Conservation (phyloP, 2,888 invertebrate genomes). For the Leuctra nigra region DNA sequence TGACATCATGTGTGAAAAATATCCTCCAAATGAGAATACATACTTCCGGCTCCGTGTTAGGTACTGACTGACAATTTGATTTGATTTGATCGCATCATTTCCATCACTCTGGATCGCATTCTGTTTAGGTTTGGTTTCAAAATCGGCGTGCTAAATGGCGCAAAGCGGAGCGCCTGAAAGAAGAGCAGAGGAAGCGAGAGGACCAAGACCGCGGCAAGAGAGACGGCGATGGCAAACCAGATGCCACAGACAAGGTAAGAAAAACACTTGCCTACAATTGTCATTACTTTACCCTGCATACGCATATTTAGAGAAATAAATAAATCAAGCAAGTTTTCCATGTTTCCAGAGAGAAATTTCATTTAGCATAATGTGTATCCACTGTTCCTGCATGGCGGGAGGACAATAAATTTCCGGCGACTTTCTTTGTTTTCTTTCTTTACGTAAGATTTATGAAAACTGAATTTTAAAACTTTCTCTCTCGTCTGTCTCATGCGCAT, state of each 20-base stretch:
- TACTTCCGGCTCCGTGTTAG: too few species aligned
- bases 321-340: conserved; percentile 15
- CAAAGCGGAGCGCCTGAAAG: conserved; percentile 85
- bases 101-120: too few species aligned
- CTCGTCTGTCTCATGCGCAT: conserved; percentile 9
- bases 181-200: conserved; percentile 65
- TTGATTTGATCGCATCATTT: too few species aligned
- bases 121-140: conserved; percentile 83
- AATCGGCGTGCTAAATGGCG: conserved; percentile 90
- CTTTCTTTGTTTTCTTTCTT: conserved; percentile 17
- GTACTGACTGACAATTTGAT: too few species aligned
- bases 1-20: too few species aligned
- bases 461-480: conserved; percentile 24
- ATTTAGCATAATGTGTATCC: conserved; percentile 14
- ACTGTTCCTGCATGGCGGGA: not conserved
- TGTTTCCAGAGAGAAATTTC: conserved; percentile 2
- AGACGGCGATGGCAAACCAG: conserved; percentile 21
- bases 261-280: conserved; percentile 27
- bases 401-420: conserved; percentile 1
- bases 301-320: not conserved
- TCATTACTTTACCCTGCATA: not conserved
- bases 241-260: conserved; percentile 12
- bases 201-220: conserved; percentile 31
- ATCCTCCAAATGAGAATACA: too few species aligned
- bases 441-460: conserved; percentile 21